Evolutionary conservation across 2,888 invertebrate genomes (phyloP).

Genomic region (Ectemnius continuus): DNA sequence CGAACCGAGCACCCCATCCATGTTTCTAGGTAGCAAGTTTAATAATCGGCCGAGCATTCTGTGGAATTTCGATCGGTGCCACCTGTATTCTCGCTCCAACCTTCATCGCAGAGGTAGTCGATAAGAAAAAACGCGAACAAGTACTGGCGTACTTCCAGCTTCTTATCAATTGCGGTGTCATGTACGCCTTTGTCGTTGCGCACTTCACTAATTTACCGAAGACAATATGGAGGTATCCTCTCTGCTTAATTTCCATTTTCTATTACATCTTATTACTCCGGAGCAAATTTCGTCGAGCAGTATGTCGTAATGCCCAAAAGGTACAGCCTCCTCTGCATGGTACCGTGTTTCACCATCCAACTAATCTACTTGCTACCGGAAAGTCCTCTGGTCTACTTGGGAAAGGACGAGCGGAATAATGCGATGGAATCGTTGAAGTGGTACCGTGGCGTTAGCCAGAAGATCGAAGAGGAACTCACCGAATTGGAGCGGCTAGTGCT

Average conservation of each 20-base stretch:
- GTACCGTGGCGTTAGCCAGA: constrained; percentile 56
- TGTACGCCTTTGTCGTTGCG: constrained; percentile 67
- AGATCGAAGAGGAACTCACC: constrained; percentile 59
- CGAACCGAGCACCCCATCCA: not conserved
- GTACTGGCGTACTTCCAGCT: constrained; percentile 67
- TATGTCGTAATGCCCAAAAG: constrained; percentile 16
- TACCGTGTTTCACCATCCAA: constrained; percentile 61
- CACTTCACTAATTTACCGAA: constrained; percentile 49
- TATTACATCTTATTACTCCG: not conserved
- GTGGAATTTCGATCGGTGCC: constrained; percentile 65
- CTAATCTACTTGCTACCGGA: constrained; percentile 63
- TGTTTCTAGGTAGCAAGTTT: constrained; percentile 39
- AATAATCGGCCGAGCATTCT: constrained; percentile 66
- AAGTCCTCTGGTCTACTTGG: constrained; percentile 65
- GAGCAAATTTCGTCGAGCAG: not conserved
- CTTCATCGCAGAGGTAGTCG: constrained; percentile 69
- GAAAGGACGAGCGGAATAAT: constrained; percentile 51
- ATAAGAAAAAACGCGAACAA: constrained; percentile 60
- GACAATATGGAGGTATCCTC: constrained; percentile 50
- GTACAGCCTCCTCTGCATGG: constrained; percentile 66
- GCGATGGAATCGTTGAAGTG: constrained; percentile 64
- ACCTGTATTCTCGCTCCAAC: constrained; percentile 66
- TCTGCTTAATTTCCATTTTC: not conserved
- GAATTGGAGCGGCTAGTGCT: constrained; percentile 57
- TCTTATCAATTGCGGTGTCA: constrained; percentile 69